phyloP scores from a whole-genome alignment of 1,140 invertebrate species.

The Lycorma delicatula region DNA sequence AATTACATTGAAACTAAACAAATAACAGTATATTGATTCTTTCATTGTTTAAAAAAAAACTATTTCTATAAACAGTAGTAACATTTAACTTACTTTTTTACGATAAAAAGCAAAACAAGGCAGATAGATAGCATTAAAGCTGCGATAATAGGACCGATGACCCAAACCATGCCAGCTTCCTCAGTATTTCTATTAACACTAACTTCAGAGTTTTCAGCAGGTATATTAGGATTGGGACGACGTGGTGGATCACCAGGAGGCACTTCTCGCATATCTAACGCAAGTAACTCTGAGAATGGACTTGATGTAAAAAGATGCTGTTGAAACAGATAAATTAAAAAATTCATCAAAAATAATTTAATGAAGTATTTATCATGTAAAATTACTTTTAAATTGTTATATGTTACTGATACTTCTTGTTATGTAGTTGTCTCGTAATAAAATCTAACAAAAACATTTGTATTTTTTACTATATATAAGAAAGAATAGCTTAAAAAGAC shows the following conservation, averaged over 20 bases:
- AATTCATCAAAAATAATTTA: not conserved
- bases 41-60: too few species aligned
- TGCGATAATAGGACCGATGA: slow-evolving; percentile 72
- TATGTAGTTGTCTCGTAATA: too few species aligned
- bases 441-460: too few species aligned
- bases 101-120: slow-evolving; percentile 68
- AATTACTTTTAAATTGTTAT: too few species aligned
- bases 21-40: too few species aligned
- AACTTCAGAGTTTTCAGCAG: slow-evolving; percentile 60
- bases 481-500: too few species aligned
- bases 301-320: slow-evolving; percentile 88
- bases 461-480: too few species aligned
- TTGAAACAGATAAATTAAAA: slow-evolving; percentile 14
- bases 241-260: slow-evolving; percentile 77
- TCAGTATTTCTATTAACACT: slow-evolving; percentile 65
- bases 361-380: too few species aligned
- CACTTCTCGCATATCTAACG: slow-evolving; percentile 79
- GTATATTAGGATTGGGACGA: slow-evolving; percentile 70
- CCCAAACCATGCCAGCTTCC: slow-evolving; percentile 79
- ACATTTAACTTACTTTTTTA: slow-evolving; percentile 56
- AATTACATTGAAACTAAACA: too few species aligned
- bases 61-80: too few species aligned
- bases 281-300: slow-evolving; percentile 82
- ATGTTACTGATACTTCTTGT: too few species aligned
- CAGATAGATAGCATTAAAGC: slow-evolving; percentile 66